phyloP scores from a whole-genome alignment of 2,888 invertebrate genomes.

The Digitonthophagus gazella region DNA sequence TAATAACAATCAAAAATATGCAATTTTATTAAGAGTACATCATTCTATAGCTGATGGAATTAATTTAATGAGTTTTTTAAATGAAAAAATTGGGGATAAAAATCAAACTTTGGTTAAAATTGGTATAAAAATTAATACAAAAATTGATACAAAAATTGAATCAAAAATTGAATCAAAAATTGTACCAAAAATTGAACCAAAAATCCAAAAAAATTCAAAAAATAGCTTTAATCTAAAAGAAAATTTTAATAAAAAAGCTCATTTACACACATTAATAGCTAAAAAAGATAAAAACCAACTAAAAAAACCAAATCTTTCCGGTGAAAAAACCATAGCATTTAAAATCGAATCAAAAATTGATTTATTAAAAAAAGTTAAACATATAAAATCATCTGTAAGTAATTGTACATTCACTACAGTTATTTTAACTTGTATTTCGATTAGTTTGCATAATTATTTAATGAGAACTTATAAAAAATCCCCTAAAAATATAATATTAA shows the following conservation, averaged over 20 bases:
- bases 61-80: conserved; percentile 9
- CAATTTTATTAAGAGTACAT: conserved; percentile 17
- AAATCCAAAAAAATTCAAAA: too few species aligned
- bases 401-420: conserved; percentile 17
- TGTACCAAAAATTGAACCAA: too few species aligned
- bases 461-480: not conserved
- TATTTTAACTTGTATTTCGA: conserved; percentile 13
- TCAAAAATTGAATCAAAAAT: too few species aligned
- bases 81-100: conserved; percentile 10
- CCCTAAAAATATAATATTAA: conserved; percentile 11
- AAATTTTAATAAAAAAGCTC: conserved; percentile 1
- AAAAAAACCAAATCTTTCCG: conserved; percentile 5
- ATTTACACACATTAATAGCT: not conserved
- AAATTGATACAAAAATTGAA: too few species aligned
- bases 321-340: conserved; percentile 11
- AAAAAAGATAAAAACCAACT: not conserved
- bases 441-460: conserved; percentile 17
- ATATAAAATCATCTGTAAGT: conserved; percentile 1
- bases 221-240: not conserved
- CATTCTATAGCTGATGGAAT: conserved; percentile 17
- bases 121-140: too few species aligned
- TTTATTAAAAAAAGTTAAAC: conserved; percentile 6
- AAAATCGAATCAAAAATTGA: conserved; percentile 8
- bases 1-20: conserved; percentile 11
- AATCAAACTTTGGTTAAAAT: too few species aligned